Evolutionary conservation across 2,888 invertebrate species (phyloP).

Genomic region (Drosophila mimica): DNA sequence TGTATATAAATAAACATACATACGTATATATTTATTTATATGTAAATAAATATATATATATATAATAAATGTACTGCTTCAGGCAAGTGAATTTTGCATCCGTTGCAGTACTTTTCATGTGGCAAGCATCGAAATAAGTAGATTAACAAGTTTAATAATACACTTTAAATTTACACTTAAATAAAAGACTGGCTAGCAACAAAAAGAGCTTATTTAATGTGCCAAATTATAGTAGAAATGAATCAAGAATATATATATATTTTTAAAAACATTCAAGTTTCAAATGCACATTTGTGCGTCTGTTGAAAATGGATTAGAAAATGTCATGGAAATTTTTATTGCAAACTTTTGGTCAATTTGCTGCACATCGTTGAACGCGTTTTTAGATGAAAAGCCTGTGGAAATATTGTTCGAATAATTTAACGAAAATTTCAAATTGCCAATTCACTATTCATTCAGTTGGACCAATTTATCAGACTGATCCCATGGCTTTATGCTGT

Average conservation of each 20-base stretch:
- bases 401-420: background rate
- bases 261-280: background rate
- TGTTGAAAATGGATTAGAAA: background rate
- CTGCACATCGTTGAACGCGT: background rate
- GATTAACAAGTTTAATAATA: constrained; percentile 24
- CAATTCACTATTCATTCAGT: background rate
- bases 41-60: too few species aligned
- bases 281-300: background rate
- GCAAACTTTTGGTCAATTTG: background rate
- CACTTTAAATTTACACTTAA: constrained; percentile 37
- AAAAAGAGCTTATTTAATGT: background rate
- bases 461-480: background rate
- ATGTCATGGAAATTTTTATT: background rate
- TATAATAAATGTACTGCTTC: background rate
- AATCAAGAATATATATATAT: too few species aligned
- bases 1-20: background rate
- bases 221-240: background rate
- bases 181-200: background rate
- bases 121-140: constrained; percentile 15
- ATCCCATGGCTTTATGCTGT: background rate
- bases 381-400: background rate
- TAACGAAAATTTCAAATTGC: background rate
- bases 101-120: constrained; percentile 7
- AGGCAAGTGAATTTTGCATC: constrained; percentile 18
- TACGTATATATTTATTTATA: background rate